phyloP scores from a whole-genome alignment of 2,113 vertebrate genomes.

The Solea senegalensis region DNA sequence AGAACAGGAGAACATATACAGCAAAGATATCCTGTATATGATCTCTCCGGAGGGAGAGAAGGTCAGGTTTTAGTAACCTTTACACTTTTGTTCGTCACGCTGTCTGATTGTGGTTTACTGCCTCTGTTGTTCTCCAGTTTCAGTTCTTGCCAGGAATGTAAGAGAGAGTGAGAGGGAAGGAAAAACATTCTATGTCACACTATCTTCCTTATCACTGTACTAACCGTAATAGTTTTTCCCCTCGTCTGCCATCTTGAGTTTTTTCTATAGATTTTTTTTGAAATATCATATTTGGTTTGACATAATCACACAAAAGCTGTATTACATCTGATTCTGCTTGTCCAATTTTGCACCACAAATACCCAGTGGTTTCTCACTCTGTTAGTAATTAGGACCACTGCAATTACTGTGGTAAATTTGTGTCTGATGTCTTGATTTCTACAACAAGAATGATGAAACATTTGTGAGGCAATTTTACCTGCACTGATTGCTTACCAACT shows the following conservation, averaged over 20 bases:
- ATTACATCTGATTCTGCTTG: not conserved
- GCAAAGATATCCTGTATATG: constrained; percentile 87
- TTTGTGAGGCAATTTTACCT: constrained; percentile 4
- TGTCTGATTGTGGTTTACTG: constrained; percentile 9
- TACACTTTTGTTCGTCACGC: constrained; percentile 5
- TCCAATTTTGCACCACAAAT: not conserved
- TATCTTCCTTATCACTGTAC: not conserved
- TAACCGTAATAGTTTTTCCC: not conserved
- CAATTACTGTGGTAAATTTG: not conserved
- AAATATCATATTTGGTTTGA: constrained; percentile 8
- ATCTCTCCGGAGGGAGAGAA: constrained; percentile 87
- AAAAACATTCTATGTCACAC: not conserved
- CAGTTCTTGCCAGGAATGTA: not conserved
- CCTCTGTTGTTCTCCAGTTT: constrained; percentile 18
- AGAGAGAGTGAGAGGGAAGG: not conserved
- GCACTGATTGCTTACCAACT: not conserved
- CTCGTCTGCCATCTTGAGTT: not conserved
- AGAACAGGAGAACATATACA: constrained; percentile 80
- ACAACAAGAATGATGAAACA: not conserved
- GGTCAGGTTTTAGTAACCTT: constrained; percentile 64
- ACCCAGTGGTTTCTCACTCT: not conserved
- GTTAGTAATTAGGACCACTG: not conserved
- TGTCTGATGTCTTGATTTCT: constrained; percentile 1
- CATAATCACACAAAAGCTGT: not conserved
- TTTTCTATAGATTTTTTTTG: not conserved